Evolutionary conservation across 2,888 invertebrate species (phyloP).

Genomic region (Cantharis rustica): DNA sequence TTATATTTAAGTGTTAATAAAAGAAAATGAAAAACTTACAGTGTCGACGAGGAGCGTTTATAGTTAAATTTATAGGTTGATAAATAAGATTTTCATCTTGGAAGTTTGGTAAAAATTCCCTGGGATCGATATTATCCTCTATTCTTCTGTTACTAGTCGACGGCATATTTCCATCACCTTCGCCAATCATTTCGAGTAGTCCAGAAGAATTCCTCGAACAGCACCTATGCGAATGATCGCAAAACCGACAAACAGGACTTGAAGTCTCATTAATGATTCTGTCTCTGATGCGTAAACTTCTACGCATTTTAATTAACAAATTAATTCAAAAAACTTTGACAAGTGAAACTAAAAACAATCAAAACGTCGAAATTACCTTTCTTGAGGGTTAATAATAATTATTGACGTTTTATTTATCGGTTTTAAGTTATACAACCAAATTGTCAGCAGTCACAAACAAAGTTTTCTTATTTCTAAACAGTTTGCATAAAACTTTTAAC

Average conservation of each 20-base stretch:
- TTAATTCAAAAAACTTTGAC: background rate
- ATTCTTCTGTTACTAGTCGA: background rate
- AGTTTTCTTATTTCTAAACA: background rate
- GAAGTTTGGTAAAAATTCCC: background rate
- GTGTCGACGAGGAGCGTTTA: background rate
- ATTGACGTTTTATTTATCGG: background rate
- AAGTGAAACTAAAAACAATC: background rate
- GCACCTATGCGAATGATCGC: background rate
- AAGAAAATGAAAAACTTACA: background rate
- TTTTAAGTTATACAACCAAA: background rate
- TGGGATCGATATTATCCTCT: background rate
- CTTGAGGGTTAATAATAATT: background rate
- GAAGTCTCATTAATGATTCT: background rate
- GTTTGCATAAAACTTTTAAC: background rate
- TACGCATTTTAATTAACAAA: background rate
- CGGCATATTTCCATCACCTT: background rate
- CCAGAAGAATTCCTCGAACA: background rate
- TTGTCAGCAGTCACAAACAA: background rate
- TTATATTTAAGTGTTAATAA: background rate
- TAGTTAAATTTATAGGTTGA: background rate
- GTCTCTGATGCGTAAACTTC: background rate
- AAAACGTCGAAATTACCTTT: background rate
- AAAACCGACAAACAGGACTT: background rate
- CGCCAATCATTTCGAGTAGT: background rate
- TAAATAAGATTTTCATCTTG: background rate